Evolutionary conservation across 2,113 vertebrate genomes (phyloP), one percentile per base, ranked within the genome.

Genomic region (Pseudopodoces humilis): DNA sequence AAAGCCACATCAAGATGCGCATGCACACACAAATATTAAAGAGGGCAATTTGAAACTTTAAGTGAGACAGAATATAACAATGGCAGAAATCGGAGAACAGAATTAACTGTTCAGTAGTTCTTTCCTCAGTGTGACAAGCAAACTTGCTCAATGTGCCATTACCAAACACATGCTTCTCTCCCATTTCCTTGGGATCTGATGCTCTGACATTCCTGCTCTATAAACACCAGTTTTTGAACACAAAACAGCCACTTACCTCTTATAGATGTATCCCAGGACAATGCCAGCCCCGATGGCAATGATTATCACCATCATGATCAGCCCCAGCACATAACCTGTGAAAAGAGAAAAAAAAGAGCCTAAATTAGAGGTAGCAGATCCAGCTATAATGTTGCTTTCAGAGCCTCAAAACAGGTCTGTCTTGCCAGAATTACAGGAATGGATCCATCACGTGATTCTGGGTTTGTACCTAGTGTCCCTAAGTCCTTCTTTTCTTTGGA

Each of bases 401-500:
- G 58, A 86, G 43, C 30, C 31, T 91, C 72, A 43, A 12, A 88
- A 63, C 47, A 88, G 49, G 71, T 63, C 60, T 56, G 50, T 70
- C 46, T 70, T 83, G 37, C 7, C 63, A 35, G 74, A 89, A 90
- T 65, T 31, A 47, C 18, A 92, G 59, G 52, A 70, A 59, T 17
- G 63, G 52, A 82, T 31, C 53, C 35, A 55, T 58, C 44, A 24
- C 3, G 2, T 1, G 10, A 70, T 41, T 35, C 46, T 49, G 35
- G 20, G 16, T 55, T 86, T 95, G 46, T 98, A 99, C 99, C 99
- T 64, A 98, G 62, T 18, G 96, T 98, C 74, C 99, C 99, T 1
- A 99, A 97, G 95, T 99, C 99, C 94, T 99, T 99, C 91, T 99
- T 99, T 91, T 98, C 98, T 69, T 98, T 98, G 64, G 99, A 97